phyloP scores from a whole-genome alignment of 2,797 vertebrate genomes.

The Natrix natrix region DNA sequence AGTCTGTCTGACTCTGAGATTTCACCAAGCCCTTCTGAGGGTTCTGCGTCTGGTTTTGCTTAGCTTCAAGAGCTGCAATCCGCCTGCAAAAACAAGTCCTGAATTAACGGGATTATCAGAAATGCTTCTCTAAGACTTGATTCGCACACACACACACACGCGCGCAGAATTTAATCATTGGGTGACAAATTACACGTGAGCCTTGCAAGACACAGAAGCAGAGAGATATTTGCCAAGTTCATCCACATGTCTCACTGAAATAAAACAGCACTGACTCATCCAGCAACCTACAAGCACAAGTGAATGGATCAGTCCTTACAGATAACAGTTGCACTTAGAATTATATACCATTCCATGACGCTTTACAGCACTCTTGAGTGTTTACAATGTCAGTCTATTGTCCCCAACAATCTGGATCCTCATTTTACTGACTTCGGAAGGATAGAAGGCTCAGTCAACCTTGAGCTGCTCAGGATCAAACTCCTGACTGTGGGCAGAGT shows the following conservation, averaged over 20 bases:
- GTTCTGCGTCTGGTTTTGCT: conserved; percentile 73
- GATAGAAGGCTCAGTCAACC: not conserved
- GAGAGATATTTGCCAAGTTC: not conserved
- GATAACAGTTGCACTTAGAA: not conserved
- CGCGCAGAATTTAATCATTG: not conserved
- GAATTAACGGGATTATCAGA: conserved; percentile 7
- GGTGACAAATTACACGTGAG: not conserved
- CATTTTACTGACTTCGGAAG: not conserved
- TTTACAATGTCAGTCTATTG: not conserved
- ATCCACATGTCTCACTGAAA: not conserved
- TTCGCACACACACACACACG: not conserved
- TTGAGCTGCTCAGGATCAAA: not conserved
- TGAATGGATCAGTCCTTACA: not conserved
- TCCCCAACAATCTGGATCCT: not conserved
- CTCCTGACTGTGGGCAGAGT: not conserved
- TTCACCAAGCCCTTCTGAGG: conserved; percentile 42
- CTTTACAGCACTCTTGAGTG: not conserved
- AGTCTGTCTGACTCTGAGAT: not conserved
- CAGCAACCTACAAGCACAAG: not conserved
- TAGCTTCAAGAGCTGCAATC: conserved; percentile 88
- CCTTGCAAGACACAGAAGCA: not conserved
- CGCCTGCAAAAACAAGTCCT: conserved; percentile 72
- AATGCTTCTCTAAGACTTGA: conserved; percentile 15
- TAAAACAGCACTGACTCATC: not conserved
- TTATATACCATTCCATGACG: not conserved